Evolutionary conservation across 1,140 invertebrate genomes (phyloP).

Genomic region (Lutraria rhynchaena): DNA sequence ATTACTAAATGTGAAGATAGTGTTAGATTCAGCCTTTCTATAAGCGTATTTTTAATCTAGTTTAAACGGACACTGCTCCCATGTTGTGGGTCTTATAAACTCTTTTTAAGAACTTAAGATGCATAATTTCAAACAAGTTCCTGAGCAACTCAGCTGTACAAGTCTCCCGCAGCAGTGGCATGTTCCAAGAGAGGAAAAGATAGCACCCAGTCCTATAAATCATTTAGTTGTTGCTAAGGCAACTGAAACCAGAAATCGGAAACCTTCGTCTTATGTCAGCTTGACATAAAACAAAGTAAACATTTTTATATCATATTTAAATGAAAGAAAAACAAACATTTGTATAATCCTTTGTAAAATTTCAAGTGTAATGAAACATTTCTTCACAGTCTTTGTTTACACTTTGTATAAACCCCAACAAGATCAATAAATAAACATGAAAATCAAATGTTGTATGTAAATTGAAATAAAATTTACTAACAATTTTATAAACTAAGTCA

Average conservation of each 20-base stretch:
- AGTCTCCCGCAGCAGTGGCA: conserved; percentile 62
- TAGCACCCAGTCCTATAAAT: conserved; percentile 48
- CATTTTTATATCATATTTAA: too few relatives aligned
- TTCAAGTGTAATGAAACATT: too few relatives aligned
- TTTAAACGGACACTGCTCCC: conserved; percentile 53
- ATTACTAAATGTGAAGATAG: too few relatives aligned
- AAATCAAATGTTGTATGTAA: too few relatives aligned
- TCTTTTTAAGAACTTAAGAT: conserved; percentile 54
- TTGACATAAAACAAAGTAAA: conserved; percentile 43
- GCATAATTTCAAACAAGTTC: conserved; percentile 46
- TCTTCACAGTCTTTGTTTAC: too few relatives aligned
- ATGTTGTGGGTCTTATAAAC: conserved; percentile 54
- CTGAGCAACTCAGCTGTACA: conserved; percentile 58
- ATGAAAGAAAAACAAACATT: too few relatives aligned
- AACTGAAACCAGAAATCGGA: conserved; percentile 54
- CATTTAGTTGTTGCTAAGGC: conserved; percentile 61
- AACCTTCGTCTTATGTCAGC: conserved; percentile 56
- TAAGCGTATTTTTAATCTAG: conserved; percentile 29
- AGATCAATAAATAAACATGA: too few relatives aligned
- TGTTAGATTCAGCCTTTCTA: too few relatives aligned
- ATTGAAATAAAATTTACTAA: too few relatives aligned
- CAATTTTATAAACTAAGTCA: too few relatives aligned
- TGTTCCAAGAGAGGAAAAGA: conserved; percentile 58
- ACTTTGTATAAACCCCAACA: too few relatives aligned
- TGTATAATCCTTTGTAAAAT: too few relatives aligned